These are phyloP conservation scores for Columba janthina DNA, from an alignment of 2,113 vertebrate species.

Conservation along the genomic window DNA sequence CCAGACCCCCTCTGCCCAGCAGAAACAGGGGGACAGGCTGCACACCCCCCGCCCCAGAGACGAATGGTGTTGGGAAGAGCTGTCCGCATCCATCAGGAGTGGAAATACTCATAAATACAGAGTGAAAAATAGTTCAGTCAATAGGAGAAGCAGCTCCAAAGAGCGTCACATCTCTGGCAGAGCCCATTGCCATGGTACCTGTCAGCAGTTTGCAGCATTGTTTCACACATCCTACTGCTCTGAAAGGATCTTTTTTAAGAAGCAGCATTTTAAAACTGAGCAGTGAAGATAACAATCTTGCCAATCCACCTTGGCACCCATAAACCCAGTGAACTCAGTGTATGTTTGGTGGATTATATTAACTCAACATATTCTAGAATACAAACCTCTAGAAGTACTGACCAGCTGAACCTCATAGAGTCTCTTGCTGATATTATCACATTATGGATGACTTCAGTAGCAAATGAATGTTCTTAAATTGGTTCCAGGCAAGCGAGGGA, in stretches of 20 bases:
- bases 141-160: neutral
- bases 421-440: neutral
- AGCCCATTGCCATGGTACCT: constrained; percentile 55
- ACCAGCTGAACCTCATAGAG: accelerated
- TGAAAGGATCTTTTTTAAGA: neutral
- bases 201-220: constrained; percentile 4
- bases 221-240: constrained; percentile 30
- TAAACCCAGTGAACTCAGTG: neutral
- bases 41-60: accelerated
- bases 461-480: neutral
- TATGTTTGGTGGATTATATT: neutral
- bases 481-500: neutral
- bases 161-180: neutral
- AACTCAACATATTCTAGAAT: neutral
- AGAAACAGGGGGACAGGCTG: neutral
- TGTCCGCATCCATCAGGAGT: neutral
- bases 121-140: neutral
- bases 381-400: accelerated
- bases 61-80: neutral
- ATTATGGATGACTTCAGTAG: neutral
- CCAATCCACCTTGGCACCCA: neutral
- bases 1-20: neutral
- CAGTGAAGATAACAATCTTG: neutral
- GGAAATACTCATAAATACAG: neutral
- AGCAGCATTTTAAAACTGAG: neutral